Percentiles rank a stretch among this genome's conserved stretches.
These are phyloP conservation scores for Eretmochelys imbricata DNA, from an alignment of 2,113 vertebrate species.

Conservation along the genomic window DNA sequence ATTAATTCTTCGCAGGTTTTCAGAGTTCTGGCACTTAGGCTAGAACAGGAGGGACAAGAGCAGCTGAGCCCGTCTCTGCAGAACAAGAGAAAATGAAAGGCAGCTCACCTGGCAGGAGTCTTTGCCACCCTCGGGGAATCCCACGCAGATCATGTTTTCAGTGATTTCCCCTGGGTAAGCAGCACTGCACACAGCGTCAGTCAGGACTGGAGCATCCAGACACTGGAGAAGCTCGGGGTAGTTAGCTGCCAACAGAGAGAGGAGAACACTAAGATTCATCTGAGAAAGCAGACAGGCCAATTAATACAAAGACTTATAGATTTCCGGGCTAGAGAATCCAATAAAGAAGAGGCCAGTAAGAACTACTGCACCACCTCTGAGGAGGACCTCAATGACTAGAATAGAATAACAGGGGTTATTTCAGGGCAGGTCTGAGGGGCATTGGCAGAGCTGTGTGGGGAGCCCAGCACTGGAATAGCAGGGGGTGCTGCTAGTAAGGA, in stretches of 20 bases:
- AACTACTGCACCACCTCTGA: background rate
- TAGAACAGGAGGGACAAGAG: background rate
- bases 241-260: slow-evolving; percentile 52
- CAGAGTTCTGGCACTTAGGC: background rate
- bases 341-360: background rate
- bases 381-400: background rate
- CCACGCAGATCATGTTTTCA: slow-evolving; percentile 86
- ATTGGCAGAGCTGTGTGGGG: background rate
- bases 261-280: background rate
- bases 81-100: background rate
- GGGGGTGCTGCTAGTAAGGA: background rate
- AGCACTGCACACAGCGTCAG: slow-evolving; percentile 72
- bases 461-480: no score
- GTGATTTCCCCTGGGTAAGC: slow-evolving; percentile 85
- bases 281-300: background rate
- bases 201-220: slow-evolving; percentile 82
- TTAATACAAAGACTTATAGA: background rate
- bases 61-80: background rate
- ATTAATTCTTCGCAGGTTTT: background rate
- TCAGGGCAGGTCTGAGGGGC: background rate
- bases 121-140: slow-evolving; percentile 84
- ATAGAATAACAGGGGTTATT: background rate
- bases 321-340: background rate
- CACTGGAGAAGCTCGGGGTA: slow-evolving; percentile 81
- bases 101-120: slow-evolving; percentile 85